Conservation (phyloP, 2,797 vertebrate genomes). For the Sarcoramphus papa region DNA sequence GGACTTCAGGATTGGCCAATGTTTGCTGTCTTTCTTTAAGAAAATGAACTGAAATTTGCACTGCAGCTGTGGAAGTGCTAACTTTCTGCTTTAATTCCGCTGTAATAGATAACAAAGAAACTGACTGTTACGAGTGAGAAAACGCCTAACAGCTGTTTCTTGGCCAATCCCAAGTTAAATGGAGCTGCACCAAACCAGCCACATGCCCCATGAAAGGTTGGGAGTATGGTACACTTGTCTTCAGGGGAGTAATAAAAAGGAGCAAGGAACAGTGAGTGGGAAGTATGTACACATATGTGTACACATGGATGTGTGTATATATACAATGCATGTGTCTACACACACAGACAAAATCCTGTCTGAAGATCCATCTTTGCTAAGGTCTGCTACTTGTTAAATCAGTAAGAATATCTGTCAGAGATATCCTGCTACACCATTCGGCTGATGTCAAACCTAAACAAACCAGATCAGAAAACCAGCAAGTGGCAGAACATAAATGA, state of each 20-base stretch:
- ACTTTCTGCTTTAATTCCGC: constrained; percentile 43
- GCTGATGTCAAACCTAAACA: constrained; percentile 96
- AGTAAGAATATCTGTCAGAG: constrained; percentile 93
- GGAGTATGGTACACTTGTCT: background rate
- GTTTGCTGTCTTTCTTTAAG: background rate
- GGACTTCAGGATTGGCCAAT: background rate
- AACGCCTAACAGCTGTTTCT: constrained; percentile 4
- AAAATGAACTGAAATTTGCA: constrained; percentile 14
- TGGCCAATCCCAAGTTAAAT: background rate
- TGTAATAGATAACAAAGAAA: constrained; percentile 28
- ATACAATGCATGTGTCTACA: background rate
- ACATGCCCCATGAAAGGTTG: background rate
- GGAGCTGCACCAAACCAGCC: background rate
- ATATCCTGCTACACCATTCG: constrained; percentile 88
- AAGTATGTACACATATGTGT: rapidly evolving
- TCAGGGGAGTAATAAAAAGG: background rate
- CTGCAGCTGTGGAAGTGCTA: constrained; percentile 23
- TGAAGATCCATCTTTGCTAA: constrained; percentile 78
- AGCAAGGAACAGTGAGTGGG: background rate
- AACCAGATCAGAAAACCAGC: constrained; percentile 94
- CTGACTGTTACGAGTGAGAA: background rate
- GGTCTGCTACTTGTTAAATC: constrained; percentile 89
- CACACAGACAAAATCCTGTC: constrained; percentile 52
- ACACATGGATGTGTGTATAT: background rate
- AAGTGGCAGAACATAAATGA: constrained; percentile 86